A percentile compares a stretch with the other conserved stretches of the same genome.
These are phyloP conservation scores for Erynnis tages DNA, from an alignment of 2,888 invertebrate species.

Conservation along the genomic window DNA sequence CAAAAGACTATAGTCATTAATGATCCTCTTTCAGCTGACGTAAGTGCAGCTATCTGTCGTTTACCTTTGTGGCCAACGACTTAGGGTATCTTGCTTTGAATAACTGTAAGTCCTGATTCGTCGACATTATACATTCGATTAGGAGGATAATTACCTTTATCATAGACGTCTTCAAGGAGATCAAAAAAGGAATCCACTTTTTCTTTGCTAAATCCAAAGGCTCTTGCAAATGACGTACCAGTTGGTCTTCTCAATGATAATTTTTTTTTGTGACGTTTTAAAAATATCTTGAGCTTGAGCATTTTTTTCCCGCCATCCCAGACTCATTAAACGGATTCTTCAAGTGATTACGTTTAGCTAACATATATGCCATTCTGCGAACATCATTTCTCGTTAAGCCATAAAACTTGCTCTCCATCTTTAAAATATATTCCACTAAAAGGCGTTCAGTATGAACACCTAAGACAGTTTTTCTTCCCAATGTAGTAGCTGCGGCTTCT, in stretches of 20 bases:
- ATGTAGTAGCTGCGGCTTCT: too few species aligned
- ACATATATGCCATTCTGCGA: conserved; percentile 22
- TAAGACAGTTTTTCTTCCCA: background rate
- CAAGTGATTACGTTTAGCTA: conserved; percentile 1
- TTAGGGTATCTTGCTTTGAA: too few species aligned
- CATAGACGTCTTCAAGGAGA: too few species aligned
- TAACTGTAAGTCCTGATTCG: too few species aligned
- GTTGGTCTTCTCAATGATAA: conserved; percentile 31
- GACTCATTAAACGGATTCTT: background rate
- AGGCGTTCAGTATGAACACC: background rate
- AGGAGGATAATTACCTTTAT: too few species aligned
- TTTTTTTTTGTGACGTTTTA: conserved; percentile 35
- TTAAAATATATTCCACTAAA: conserved; percentile 29
- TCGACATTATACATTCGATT: too few species aligned
- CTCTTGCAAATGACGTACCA: conserved; percentile 35
- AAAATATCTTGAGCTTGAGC: conserved; percentile 34
- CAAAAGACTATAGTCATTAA: too few species aligned
- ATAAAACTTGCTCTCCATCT: conserved; percentile 28
- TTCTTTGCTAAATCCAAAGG: conserved; percentile 27
- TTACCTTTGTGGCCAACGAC: too few species aligned
- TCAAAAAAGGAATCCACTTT: too few species aligned
- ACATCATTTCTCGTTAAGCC: conserved; percentile 27
- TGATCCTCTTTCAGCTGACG: too few species aligned
- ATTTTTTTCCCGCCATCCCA: conserved; percentile 27
- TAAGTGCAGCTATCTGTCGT: too few species aligned